phyloP scores from a whole-genome alignment of 1,140 invertebrate species.

The Magallana gigas region DNA sequence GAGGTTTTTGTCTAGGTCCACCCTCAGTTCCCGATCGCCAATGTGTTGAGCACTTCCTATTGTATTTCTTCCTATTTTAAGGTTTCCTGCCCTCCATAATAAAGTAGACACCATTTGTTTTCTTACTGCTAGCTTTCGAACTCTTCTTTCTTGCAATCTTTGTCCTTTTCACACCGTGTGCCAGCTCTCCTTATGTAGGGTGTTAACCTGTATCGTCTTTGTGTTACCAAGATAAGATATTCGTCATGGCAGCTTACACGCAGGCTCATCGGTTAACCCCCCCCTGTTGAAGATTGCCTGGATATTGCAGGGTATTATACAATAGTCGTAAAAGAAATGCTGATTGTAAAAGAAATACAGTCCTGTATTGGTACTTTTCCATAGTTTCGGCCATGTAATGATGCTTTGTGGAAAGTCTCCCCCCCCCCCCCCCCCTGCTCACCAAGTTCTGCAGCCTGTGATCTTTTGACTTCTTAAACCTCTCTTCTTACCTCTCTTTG shows the following conservation, averaged over 20 bases:
- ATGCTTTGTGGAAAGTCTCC: background rate
- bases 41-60: background rate
- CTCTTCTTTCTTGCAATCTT: background rate
- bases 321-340: background rate
- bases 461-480: constrained; percentile 4
- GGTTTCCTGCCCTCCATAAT: background rate
- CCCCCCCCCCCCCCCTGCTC: no score
- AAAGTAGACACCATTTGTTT: background rate
- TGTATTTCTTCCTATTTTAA: background rate
- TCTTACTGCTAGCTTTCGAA: background rate
- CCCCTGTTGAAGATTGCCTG: constrained; percentile 1
- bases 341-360: background rate
- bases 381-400: background rate
- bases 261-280: background rate
- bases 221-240: no score
- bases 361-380: background rate
- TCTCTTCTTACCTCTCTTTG: constrained; percentile 15
- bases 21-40: no score
- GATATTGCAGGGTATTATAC: background rate
- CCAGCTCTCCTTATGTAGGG: no score
- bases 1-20: background rate
- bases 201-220: background rate
- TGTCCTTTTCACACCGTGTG: background rate
- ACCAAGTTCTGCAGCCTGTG: constrained; percentile 10
- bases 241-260: background rate